These are phyloP conservation scores for Anser cygnoides DNA, from an alignment of 2,113 vertebrate genomes.

Conservation along the genomic window DNA sequence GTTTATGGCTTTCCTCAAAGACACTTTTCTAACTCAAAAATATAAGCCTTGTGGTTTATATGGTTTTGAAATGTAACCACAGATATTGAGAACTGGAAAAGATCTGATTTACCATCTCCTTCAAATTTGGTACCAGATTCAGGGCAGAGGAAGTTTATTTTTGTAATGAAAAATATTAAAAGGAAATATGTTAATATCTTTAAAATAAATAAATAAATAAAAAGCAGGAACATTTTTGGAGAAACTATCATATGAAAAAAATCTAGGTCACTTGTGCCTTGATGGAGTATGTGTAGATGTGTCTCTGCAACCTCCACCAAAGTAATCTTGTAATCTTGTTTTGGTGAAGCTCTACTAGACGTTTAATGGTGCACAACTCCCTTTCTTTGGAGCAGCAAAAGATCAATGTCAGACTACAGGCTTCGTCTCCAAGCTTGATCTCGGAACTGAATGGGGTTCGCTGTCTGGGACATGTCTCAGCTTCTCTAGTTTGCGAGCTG, in stretches of 20 bases:
- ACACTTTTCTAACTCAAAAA: constrained; percentile 40
- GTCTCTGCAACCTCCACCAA: background rate
- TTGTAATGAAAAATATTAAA: background rate
- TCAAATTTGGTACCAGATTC: constrained; percentile 2
- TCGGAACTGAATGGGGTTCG: background rate
- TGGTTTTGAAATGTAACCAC: constrained; percentile 62
- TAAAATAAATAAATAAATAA: background rate
- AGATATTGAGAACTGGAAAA: constrained; percentile 36
- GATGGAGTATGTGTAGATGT: background rate
- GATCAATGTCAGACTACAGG: background rate
- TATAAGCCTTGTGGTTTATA: constrained; percentile 53
- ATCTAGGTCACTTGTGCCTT: background rate
- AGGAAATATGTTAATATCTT: background rate
- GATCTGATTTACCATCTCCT: constrained; percentile 36
- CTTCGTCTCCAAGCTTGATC: background rate
- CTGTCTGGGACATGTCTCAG: fast-evolving
- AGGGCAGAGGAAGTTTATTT: background rate
- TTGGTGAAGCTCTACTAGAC: background rate
- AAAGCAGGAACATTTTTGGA: background rate
- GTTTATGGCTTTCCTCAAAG: constrained; percentile 55
- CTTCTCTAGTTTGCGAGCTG: background rate
- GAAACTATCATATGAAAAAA: background rate
- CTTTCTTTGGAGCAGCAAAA: background rate
- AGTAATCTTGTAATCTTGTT: background rate
- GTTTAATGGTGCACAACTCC: background rate